A percentile compares a stretch with the other conserved stretches of the same genome.
These are phyloP conservation scores for Ericerus pela DNA, from an alignment of 1,140 invertebrate genomes.

Conservation along the genomic window DNA sequence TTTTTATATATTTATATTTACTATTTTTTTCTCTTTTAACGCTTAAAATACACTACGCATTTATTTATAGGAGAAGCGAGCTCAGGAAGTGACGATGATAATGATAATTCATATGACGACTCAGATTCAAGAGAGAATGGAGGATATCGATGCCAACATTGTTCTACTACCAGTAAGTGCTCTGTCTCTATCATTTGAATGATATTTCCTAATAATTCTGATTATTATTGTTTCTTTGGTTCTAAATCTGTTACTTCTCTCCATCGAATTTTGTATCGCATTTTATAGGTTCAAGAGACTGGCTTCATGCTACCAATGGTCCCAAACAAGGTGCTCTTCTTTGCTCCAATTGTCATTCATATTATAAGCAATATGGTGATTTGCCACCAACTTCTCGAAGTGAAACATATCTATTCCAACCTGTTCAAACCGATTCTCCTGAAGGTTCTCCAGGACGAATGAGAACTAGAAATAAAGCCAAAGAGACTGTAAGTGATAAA, in stretches of 20 bases:
- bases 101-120: conserved; percentile 86
- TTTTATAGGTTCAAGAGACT: conserved; percentile 46
- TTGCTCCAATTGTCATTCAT: conserved; percentile 65
- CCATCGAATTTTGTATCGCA: background rate
- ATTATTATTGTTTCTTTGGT: conserved; percentile 22
- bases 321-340: conserved; percentile 54
- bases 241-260: conserved; percentile 37
- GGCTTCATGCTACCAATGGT: conserved; percentile 51
- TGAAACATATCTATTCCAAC: conserved; percentile 52
- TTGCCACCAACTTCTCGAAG: conserved; percentile 38
- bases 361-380: conserved; percentile 72
- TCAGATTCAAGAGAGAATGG: conserved; percentile 66
- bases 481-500: conserved; percentile 44
- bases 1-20: no score
- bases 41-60: no score
- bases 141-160: conserved; percentile 30
- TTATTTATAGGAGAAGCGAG: conserved; percentile 40
- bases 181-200: background rate
- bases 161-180: conserved; percentile 44
- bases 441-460: conserved; percentile 70
- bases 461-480: conserved; percentile 70
- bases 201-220: background rate
- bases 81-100: conserved; percentile 88
- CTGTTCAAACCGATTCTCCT: conserved; percentile 53
- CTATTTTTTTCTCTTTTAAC: no score